phyloP scores from a whole-genome alignment of 2,888 invertebrate species.

The Hoplodrina ambigua region DNA sequence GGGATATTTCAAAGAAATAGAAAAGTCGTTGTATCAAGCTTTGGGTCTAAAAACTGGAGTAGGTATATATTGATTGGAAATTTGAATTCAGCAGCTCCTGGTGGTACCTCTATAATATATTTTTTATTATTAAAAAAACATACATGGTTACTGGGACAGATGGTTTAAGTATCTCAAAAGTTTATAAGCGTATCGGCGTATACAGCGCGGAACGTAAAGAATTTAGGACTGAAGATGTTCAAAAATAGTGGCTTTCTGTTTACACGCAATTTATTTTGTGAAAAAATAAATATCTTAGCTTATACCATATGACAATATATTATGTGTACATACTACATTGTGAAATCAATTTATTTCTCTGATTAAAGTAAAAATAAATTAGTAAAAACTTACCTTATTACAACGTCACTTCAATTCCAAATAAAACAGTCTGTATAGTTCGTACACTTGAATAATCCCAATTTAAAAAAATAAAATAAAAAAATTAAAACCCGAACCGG shows the following conservation, averaged over 20 bases:
- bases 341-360: too few relatives aligned
- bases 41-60: not conserved
- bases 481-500: slow-evolving; percentile 63
- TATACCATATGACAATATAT: too few relatives aligned
- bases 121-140: not conserved
- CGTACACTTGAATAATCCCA: slow-evolving; percentile 65
- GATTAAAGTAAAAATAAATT: not conserved
- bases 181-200: not conserved
- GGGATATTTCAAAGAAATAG: too few relatives aligned
- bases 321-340: too few relatives aligned
- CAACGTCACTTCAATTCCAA: slow-evolving; percentile 70
- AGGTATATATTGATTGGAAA: not conserved
- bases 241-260: not conserved
- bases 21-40: too few relatives aligned
- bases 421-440: slow-evolving; percentile 64
- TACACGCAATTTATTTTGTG: not conserved
- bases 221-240: not conserved
- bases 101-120: not conserved
- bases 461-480: slow-evolving; percentile 61
- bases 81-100: not conserved
- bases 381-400: slow-evolving; percentile 68
- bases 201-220: not conserved
- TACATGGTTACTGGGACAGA: not conserved
- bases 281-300: too few relatives aligned
- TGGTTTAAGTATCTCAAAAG: not conserved